Conservation (phyloP, 2,113 vertebrate species). For the Ctenomys sociabilis region DNA sequence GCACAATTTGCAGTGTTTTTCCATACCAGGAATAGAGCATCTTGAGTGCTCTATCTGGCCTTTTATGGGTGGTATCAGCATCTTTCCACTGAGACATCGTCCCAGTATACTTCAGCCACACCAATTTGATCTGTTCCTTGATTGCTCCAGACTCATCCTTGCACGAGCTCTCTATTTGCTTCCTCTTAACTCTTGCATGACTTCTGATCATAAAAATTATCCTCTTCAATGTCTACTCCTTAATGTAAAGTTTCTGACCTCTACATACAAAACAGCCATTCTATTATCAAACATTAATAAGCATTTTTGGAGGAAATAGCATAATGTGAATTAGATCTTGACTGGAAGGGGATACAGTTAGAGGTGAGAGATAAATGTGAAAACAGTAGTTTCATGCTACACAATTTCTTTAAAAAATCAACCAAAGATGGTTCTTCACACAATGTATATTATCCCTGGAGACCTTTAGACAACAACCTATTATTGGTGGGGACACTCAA, state of each 20-base stretch:
- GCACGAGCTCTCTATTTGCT: background rate
- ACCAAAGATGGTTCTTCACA: background rate
- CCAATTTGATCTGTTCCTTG: background rate
- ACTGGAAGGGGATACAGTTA: slow-evolving; percentile 10
- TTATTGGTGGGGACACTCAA: background rate
- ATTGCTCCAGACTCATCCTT: background rate
- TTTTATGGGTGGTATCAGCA: background rate
- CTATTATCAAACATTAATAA: slow-evolving; percentile 4
- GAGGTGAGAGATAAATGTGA: slow-evolving; percentile 30
- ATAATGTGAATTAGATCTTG: slow-evolving; percentile 53
- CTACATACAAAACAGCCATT: slow-evolving; percentile 33
- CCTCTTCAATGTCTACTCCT: background rate
- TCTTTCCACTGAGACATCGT: background rate
- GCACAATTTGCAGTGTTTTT: background rate
- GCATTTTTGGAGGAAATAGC: slow-evolving; percentile 22
- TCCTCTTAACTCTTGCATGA: background rate
- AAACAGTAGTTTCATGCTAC: background rate
- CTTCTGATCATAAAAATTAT: slow-evolving; percentile 16
- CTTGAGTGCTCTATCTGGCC: background rate
- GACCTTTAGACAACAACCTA: background rate
- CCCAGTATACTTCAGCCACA: background rate
- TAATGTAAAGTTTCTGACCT: slow-evolving; percentile 23
- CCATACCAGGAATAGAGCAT: background rate
- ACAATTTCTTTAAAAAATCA: background rate
- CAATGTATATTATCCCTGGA: background rate